Evolutionary conservation across 2,113 vertebrate species (phyloP).

Genomic region (Ammodramus savannarum): DNA sequence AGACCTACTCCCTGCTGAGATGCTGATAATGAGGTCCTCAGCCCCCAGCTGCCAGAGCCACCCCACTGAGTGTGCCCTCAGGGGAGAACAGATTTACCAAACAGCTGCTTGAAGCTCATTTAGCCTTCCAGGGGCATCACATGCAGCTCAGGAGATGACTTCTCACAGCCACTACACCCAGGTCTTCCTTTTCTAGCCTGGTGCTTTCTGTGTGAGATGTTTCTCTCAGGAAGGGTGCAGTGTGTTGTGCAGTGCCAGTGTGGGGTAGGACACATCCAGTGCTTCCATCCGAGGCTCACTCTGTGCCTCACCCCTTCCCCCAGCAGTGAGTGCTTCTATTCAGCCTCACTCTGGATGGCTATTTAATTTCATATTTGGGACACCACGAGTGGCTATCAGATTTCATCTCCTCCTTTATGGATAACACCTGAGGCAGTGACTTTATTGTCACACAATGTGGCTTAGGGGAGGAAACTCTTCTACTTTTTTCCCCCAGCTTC

Average conservation of each 20-base stretch:
- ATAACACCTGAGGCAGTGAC: accelerated
- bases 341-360: background rate
- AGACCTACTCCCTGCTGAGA: background rate
- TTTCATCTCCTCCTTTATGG: background rate
- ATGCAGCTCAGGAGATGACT: background rate
- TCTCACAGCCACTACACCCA: accelerated
- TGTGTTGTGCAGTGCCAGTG: background rate
- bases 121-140: background rate
- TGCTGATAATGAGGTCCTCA: background rate
- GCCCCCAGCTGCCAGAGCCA: background rate
- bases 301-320: background rate
- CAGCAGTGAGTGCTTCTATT: accelerated
- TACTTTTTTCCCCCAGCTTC: background rate
- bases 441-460: background rate
- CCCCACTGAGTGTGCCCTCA: background rate
- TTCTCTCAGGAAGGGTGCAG: background rate
- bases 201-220: accelerated
- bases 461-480: background rate
- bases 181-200: background rate
- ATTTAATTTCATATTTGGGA: background rate
- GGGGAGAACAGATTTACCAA: background rate
- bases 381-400: background rate
- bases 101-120: background rate
- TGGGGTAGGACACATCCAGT: accelerated
- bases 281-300: accelerated